A percentile compares a stretch with the other conserved stretches of the same genome.
Conservation (phyloP, 2,113 vertebrate genomes). For the Riparia riparia region DNA sequence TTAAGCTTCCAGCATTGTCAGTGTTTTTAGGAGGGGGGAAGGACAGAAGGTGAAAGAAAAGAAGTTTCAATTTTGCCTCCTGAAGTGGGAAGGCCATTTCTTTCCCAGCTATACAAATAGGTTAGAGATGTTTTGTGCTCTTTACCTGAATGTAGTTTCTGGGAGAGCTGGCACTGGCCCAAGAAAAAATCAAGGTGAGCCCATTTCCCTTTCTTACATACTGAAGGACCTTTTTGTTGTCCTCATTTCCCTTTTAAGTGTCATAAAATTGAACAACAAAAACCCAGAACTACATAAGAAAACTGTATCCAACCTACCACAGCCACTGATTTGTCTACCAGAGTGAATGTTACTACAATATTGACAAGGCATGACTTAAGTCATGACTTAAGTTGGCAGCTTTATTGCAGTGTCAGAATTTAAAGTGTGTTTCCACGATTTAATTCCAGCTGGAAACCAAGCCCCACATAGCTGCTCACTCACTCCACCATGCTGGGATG, state of each 20-base stretch:
- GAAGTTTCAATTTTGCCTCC: neutral
- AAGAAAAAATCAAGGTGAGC: neutral
- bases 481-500: too few species aligned
- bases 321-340: neutral
- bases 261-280: neutral
- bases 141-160: neutral
- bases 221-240: neutral
- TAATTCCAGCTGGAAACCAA: neutral
- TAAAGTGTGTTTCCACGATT: neutral
- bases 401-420: slow-evolving; percentile 2
- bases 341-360: neutral
- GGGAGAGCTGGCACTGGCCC: neutral
- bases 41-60: neutral
- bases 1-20: neutral
- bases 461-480: neutral
- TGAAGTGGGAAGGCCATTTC: neutral
- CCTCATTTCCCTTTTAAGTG: neutral
- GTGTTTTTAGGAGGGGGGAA: neutral
- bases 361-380: neutral
- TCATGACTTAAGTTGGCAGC: neutral
- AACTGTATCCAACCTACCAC: neutral
- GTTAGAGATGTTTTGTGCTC: neutral
- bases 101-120: neutral
- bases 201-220: neutral
- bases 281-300: neutral